phyloP scores from a whole-genome alignment of 2,113 vertebrate genomes.

The Hemibagrus wyckioides region DNA sequence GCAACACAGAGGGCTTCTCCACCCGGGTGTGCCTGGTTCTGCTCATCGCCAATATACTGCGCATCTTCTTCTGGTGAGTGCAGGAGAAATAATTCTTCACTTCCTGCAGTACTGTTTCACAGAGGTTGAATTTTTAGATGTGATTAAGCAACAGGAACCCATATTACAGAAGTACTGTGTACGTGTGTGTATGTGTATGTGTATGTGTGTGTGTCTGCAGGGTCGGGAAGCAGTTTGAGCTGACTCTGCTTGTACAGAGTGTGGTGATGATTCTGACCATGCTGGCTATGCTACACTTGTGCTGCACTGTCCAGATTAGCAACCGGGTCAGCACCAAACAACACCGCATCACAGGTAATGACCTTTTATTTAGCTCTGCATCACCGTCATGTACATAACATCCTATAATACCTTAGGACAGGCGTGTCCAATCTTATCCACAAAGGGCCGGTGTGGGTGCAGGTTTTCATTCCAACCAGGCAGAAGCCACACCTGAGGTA shows the following conservation, averaged over 20 bases:
- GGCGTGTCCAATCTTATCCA: too few species aligned
- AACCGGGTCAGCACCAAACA: constrained; percentile 76
- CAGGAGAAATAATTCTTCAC: neutral
- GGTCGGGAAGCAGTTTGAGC: constrained; percentile 82
- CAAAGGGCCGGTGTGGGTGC: too few species aligned
- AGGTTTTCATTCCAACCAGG: too few species aligned
- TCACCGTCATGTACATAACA: neutral
- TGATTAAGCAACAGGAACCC: neutral
- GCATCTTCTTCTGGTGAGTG: constrained; percentile 82
- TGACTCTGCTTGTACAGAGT: constrained; percentile 79
- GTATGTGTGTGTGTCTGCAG: constrained; percentile 54
- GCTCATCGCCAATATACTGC: constrained; percentile 80
- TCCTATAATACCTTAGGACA: neutral
- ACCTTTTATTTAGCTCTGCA: neutral
- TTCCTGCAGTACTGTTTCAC: neutral
- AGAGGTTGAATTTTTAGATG: neutral
- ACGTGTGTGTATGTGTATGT: neutral
- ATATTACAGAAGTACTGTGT: neutral
- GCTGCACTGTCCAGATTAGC: constrained; percentile 73
- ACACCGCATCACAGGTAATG: constrained; percentile 75
- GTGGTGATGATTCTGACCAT: constrained; percentile 80
- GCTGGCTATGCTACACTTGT: constrained; percentile 78
- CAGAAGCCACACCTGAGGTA: too few species aligned
- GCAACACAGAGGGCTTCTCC: constrained; percentile 79
- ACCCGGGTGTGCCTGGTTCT: constrained; percentile 79